phyloP scores from a whole-genome alignment of 2,113 vertebrate species.

The Apodemus sylvaticus region DNA sequence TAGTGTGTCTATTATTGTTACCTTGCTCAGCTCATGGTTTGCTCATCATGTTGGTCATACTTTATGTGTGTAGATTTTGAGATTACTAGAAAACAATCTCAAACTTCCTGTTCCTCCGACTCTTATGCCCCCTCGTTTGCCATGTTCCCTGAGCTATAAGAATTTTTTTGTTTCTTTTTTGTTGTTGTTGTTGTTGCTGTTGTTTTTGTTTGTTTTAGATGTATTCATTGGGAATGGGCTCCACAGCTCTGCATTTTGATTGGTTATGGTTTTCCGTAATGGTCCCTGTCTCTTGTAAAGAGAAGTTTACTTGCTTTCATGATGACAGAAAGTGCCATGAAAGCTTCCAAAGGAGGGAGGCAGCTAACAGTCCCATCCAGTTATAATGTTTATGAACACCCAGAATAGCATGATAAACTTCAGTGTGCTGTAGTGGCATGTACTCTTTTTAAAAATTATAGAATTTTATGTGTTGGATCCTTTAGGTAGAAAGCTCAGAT shows the following conservation, averaged over 20 bases:
- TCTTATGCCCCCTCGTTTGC: neutral
- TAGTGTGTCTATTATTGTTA: neutral
- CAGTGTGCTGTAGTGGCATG: neutral
- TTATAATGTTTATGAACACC: neutral
- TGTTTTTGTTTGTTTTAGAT: neutral
- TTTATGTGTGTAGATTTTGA: neutral
- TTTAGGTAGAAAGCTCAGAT: neutral
- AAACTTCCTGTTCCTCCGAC: neutral
- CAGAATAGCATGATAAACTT: neutral
- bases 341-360: neutral
- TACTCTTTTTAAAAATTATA: slow-evolving; percentile 17
- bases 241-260: neutral
- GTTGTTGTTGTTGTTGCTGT: too few relatives aligned
- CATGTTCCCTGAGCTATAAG: neutral
- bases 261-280: neutral
- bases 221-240: neutral
- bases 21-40: neutral
- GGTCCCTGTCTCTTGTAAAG: neutral
- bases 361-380: neutral
- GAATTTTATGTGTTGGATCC: slow-evolving; percentile 2
- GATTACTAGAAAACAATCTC: neutral
- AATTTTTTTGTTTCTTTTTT: neutral
- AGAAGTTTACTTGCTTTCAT: neutral
- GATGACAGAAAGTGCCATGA: neutral
- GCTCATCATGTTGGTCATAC: neutral